Evolutionary conservation across 2,797 vertebrate genomes (phyloP).

Genomic region (Catamblyrhynchus diadema): DNA sequence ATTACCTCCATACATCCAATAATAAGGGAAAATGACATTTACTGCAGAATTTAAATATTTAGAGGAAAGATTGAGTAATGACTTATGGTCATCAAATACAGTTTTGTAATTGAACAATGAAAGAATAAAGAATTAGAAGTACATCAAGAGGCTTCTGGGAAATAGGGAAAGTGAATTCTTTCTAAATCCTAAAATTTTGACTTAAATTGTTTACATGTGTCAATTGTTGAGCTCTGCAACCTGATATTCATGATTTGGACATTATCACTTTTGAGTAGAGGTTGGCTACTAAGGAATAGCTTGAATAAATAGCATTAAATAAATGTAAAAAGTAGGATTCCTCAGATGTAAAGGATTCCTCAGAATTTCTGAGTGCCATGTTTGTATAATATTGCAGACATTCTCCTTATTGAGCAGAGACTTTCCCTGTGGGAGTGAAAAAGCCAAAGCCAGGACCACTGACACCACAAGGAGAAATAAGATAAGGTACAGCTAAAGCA

Average conservation of each 20-base stretch:
- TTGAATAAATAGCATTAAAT: background rate
- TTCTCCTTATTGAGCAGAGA: background rate
- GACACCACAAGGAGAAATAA: background rate
- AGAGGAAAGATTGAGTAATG: slow-evolving; percentile 53
- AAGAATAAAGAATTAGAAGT: slow-evolving; percentile 7
- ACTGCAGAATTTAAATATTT: slow-evolving; percentile 70
- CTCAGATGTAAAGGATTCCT: background rate
- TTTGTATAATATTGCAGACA: background rate
- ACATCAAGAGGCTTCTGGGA: background rate
- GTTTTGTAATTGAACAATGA: slow-evolving; percentile 48
- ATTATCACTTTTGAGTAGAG: background rate
- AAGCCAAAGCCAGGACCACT: background rate
- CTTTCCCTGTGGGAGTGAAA: background rate
- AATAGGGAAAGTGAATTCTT: background rate
- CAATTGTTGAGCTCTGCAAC: background rate
- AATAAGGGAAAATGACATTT: slow-evolving; percentile 61
- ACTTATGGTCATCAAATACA: slow-evolving; percentile 42
- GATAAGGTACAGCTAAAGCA: background rate
- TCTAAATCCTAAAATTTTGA: background rate
- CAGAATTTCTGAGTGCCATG: background rate
- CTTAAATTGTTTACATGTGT: background rate
- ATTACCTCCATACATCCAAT: slow-evolving; percentile 44
- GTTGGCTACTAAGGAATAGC: background rate
- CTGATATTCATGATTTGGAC: background rate
- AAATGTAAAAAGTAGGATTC: background rate